Percentiles rank a stretch among this genome's conserved stretches.
Conservation (phyloP, 2,797 vertebrate species). For the Hypotaenidia philippensis region DNA sequence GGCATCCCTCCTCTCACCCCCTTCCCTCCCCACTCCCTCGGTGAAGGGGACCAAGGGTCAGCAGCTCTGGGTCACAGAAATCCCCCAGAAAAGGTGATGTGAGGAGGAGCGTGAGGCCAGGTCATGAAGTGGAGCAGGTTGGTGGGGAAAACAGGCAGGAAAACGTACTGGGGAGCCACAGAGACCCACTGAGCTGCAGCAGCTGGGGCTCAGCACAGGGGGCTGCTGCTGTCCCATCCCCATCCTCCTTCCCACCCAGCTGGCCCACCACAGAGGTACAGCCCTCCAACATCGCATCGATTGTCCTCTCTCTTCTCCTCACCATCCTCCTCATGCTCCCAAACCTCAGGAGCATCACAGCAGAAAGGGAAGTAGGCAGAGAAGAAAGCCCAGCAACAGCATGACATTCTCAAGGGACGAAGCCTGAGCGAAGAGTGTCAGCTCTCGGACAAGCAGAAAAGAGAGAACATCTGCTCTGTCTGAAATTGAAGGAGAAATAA, state of each 20-base stretch:
- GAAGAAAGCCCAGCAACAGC: neutral
- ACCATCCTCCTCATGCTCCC: fast-evolving
- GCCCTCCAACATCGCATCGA: neutral
- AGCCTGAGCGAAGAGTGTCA: fast-evolving
- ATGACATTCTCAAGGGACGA: neutral
- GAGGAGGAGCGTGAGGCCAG: neutral
- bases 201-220: neutral
- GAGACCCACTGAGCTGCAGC: neutral
- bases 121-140: fast-evolving
- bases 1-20: neutral
- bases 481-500: neutral
- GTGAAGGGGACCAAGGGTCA: neutral
- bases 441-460: neutral
- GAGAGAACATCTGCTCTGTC: neutral
- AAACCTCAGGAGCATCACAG: neutral
- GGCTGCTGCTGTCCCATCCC: neutral
- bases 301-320: neutral
- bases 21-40: fast-evolving
- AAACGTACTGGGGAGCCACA: neutral
- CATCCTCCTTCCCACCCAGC: neutral
- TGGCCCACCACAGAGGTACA: neutral
- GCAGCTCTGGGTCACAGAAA: neutral
- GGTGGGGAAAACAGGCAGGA: neutral
- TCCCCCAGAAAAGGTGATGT: neutral
- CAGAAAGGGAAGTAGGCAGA: neutral